A percentile compares a stretch with the other conserved stretches of the same genome.
phyloP scores from a whole-genome alignment of 2,888 invertebrate species.

The Linnaemya tessellans region DNA sequence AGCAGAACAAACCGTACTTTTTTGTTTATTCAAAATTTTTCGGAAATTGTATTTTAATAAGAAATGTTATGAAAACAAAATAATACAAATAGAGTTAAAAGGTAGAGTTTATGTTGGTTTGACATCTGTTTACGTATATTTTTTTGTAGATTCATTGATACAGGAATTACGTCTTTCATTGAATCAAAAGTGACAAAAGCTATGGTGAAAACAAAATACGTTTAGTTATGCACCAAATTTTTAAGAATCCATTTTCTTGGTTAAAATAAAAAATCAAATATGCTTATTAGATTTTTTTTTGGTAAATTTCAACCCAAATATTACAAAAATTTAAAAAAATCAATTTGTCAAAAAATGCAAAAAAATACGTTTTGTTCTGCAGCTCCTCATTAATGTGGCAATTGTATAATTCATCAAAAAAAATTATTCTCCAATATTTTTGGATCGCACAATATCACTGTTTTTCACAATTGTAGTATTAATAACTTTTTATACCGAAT shows the following conservation, averaged over 20 bases:
- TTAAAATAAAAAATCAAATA: constrained; percentile 18
- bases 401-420: constrained; percentile 23
- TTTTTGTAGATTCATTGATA: constrained; percentile 18
- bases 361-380: too few species aligned
- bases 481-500: constrained; percentile 34
- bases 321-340: constrained; percentile 21
- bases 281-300: constrained; percentile 14
- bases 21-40: too few species aligned
- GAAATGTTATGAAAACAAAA: constrained; percentile 32
- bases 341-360: constrained; percentile 28
- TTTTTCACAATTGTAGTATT: constrained; percentile 21
- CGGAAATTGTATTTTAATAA: constrained; percentile 16
- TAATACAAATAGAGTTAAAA: constrained; percentile 23
- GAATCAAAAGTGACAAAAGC: constrained; percentile 20
- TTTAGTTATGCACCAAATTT: constrained; percentile 18
- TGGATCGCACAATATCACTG: constrained; percentile 24
- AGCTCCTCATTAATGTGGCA: constrained; percentile 14
- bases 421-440: constrained; percentile 22
- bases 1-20: constrained; percentile 22
- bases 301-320: constrained; percentile 21
- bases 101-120: constrained; percentile 15
- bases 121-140: constrained; percentile 4
- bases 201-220: constrained; percentile 18
- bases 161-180: constrained; percentile 27
- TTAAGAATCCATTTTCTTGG: too few species aligned